phyloP scores from a whole-genome alignment of 2,888 invertebrate genomes.

The Herminia tarsipennalis region DNA sequence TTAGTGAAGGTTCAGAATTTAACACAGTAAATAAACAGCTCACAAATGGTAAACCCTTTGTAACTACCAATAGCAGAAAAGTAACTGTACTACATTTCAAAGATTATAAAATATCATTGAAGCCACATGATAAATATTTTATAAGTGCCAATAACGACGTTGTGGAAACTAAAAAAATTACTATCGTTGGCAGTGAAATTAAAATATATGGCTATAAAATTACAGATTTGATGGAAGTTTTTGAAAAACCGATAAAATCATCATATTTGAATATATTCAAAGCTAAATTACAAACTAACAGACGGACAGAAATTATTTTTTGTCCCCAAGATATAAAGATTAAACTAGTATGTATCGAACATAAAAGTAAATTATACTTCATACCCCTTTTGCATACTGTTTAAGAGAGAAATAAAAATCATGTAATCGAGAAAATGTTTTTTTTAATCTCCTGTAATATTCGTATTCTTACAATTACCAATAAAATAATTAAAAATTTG shows the following conservation, averaged over 20 bases:
- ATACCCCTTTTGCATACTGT: slow-evolving; percentile 18
- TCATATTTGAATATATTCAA: not conserved
- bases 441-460: not conserved
- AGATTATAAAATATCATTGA: slow-evolving; percentile 11
- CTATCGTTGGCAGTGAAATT: not conserved
- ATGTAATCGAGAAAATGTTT: not conserved
- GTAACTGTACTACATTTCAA: slow-evolving; percentile 2
- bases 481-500: too few species aligned
- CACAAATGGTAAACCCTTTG: not conserved
- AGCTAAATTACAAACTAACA: slow-evolving; percentile 1
- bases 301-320: slow-evolving; percentile 3
- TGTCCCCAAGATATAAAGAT: slow-evolving; percentile 13
- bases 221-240: not conserved
- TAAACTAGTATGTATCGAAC: slow-evolving; percentile 14
- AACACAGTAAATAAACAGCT: not conserved
- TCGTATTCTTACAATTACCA: not conserved
- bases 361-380: slow-evolving; percentile 9
- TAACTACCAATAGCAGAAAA: not conserved
- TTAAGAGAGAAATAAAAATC: slow-evolving; percentile 13
- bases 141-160: slow-evolving; percentile 15
- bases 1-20: not conserved
- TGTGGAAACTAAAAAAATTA: slow-evolving; percentile 5
- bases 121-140: slow-evolving; percentile 13
- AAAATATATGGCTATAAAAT: not conserved
- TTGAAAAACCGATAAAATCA: not conserved